Evolutionary conservation across 2,888 invertebrate species (phyloP), one percentile per base, ranked within the genome.

Genomic region (Scaptomyza reducta): DNA sequence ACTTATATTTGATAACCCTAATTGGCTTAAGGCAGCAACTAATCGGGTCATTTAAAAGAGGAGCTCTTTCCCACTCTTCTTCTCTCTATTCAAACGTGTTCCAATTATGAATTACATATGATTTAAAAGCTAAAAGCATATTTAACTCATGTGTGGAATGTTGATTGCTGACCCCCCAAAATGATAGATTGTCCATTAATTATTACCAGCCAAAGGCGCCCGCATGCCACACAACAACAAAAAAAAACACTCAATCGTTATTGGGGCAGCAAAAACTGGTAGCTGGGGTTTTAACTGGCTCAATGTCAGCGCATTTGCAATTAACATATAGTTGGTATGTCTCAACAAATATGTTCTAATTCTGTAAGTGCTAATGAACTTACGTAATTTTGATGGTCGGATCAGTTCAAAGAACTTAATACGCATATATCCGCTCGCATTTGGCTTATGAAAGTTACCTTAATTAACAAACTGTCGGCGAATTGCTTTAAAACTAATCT

Each of bases 271-370:
- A 49, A 55, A 67, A 75, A 76, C 76, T 73, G 49, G 73, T 76
- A 70, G 76, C 73, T 40, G 44, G 22, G 49, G 65, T 50, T 42
- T 42, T 9, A 50, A 45, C 33, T 14, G 41, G 45, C n/a, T 64
- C 79, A 79, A 79, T 79, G 81, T 62, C 79, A 54, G 29, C 62
- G 51, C 74, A 65, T 81, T 74, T 69, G 74, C 74, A 71, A 74
- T 70, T 64, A 74, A 49, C 78, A 76, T 74, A 42, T 61, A 42
- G 6, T 53, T 50, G 55, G 51, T 38, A 58, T 63, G 53, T 7
- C 49, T 14, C 38, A 27, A 41, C 50, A 77, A 70, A 53, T 69
- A 53, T 69, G 81, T 81, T 81, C 81, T 81, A 81, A 67, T 74
- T 80, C 62, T 42, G 18, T 33, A 51, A 55, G 80, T 74, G 80